phyloP scores from a whole-genome alignment of 1,140 invertebrate species.

The Meteorus sp. region DNA sequence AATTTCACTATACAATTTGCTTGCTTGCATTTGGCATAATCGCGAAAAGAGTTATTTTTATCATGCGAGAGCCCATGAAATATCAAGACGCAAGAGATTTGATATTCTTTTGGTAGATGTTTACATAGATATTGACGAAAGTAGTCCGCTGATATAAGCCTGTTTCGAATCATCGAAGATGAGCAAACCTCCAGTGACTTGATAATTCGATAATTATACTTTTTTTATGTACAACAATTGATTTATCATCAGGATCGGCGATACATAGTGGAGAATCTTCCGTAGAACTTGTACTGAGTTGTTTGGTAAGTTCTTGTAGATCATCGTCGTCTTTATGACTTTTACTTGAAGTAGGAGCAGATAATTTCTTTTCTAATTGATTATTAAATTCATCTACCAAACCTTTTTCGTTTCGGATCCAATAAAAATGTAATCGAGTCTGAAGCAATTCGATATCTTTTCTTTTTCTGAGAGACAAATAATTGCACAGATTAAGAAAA shows the following conservation, averaged over 20 bases:
- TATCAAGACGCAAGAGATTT: not conserved
- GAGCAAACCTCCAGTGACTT: too few species aligned
- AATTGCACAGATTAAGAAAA: not conserved
- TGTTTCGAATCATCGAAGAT: too few species aligned
- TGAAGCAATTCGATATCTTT: not conserved
- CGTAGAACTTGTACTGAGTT: not conserved
- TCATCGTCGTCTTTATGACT: not conserved
- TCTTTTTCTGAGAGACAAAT: not conserved
- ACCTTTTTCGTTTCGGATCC: not conserved
- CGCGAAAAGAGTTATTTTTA: not conserved
- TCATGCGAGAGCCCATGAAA: not conserved
- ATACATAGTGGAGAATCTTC: too few species aligned
- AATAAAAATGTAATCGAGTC: not conserved
- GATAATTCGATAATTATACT: too few species aligned
- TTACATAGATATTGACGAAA: too few species aligned
- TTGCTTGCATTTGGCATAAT: slow-evolving; percentile 15
- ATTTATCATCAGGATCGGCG: too few species aligned
- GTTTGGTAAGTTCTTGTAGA: not conserved
- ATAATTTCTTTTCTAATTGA: not conserved
- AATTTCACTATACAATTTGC: slow-evolving; percentile 8
- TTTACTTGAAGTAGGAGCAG: not conserved
- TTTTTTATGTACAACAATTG: too few species aligned
- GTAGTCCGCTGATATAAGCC: too few species aligned
- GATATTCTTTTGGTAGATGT: not conserved
- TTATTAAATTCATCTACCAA: not conserved